Base-by-base conservation (phyloP, 2,888 invertebrate genomes). In the Epiblema foenella region DNA sequence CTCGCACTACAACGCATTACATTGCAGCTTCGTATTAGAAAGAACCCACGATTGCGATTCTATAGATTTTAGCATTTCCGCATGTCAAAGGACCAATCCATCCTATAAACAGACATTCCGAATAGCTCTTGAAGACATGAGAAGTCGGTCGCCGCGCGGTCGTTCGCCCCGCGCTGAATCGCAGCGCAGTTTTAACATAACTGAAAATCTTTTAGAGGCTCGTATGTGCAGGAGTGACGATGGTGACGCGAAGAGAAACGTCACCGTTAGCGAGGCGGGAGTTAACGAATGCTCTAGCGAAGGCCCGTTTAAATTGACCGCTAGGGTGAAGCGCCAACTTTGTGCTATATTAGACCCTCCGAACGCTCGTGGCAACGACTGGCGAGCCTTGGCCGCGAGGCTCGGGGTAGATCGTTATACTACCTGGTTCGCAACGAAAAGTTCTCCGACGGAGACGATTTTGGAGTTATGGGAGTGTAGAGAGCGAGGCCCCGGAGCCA, bases 341-440 rank as follows among this genome's bases (percentile, higher is more conserved):
- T 93, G 94, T 79, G 84, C 87, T 81, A 96, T 97, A 84, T 93
- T 99, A 80, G 99, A 99, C 90, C 98, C 98, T 37, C 98, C 99
- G 2, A 98, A 97, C 81, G 95, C 97, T 15, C 95, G 98, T 78
- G 98, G 98, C 60, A 98, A 98, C 86, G 99, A 99, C 89, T 99
- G 99, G 99, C 95, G 99, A 77, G 97, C 98, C 94, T 93, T 99
- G 77, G 99, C 99, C n/a, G 96, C 97, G 84, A 96, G 97, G 83
- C 95, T 99, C 67, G 96, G 97, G 81, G 98, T 98, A 70, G 98
- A 99, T 94, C 96, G 99, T 85, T 99, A 99, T 88, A 98, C 98
- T 76, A 98, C 98, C 85, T 99, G 98, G 94, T 99, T 99, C 86
- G 99, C 99, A 73, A 98, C 98, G 24, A 99, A 99, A 91, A 96